phyloP scores from a whole-genome alignment of 2,113 vertebrate species.

The Eptatretus burgeri region DNA sequence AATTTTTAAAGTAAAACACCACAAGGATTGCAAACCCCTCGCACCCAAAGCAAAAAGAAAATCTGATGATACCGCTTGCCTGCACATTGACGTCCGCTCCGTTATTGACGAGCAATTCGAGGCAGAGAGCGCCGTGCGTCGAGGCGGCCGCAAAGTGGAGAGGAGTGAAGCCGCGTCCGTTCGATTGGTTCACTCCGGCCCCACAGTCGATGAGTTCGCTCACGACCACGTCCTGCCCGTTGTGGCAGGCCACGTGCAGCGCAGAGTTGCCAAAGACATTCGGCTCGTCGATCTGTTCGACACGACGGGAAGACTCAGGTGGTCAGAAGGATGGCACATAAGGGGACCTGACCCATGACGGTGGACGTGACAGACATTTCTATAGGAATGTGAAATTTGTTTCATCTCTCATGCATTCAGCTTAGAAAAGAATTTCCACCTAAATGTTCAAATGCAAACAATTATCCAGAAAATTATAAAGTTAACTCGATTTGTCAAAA shows the following conservation, averaged over 20 bases:
- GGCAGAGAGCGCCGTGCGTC: slow-evolving; percentile 58
- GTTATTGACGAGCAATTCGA: slow-evolving; percentile 71
- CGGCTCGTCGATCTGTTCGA: slow-evolving; percentile 51
- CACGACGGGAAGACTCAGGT: background rate
- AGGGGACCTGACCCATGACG: background rate
- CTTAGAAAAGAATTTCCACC: too few relatives aligned
- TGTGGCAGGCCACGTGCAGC: slow-evolving; percentile 72
- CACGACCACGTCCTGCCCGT: slow-evolving; percentile 66
- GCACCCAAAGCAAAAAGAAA: too few relatives aligned
- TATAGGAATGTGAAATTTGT: too few relatives aligned
- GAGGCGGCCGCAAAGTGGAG: slow-evolving; percentile 83
- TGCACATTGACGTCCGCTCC: slow-evolving; percentile 77
- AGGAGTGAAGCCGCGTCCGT: slow-evolving; percentile 74
- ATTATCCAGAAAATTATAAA: too few relatives aligned
- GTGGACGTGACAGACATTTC: too few relatives aligned
- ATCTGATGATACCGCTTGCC: slow-evolving; percentile 19
- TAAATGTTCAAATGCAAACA: too few relatives aligned
- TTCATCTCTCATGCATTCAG: too few relatives aligned
- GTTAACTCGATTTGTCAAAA: too few relatives aligned
- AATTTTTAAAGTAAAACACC: too few relatives aligned
- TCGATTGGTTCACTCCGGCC: slow-evolving; percentile 71
- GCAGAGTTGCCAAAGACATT: slow-evolving; percentile 77
- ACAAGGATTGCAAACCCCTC: too few relatives aligned
- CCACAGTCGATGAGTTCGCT: slow-evolving; percentile 75
- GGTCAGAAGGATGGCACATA: background rate